Conservation (phyloP, 1,140 invertebrate species). For the Macrostomum lignano region DNA sequence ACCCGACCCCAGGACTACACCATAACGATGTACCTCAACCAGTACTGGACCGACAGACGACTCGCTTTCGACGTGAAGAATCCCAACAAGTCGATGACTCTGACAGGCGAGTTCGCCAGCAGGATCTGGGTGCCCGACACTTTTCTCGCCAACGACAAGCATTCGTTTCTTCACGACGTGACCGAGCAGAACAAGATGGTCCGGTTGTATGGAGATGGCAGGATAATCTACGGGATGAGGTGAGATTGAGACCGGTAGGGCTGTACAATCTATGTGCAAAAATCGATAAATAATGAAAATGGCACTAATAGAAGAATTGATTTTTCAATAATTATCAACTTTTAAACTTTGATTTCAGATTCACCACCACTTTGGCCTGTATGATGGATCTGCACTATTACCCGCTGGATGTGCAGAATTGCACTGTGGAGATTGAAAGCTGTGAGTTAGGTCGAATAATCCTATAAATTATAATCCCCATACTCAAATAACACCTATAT, state of each 20-base stretch:
- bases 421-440: constrained; percentile 93
- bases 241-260: too few relatives aligned
- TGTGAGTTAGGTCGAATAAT: constrained; percentile 42
- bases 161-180: constrained; percentile 84
- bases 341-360: too few relatives aligned
- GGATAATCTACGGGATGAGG: constrained; percentile 80
- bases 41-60: constrained; percentile 88
- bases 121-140: constrained; percentile 96
- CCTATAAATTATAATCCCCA: too few relatives aligned
- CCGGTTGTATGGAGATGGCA: constrained; percentile 56
- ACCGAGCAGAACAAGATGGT: constrained; percentile 91
- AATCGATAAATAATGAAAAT: too few relatives aligned
- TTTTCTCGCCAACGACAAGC: constrained; percentile 92
- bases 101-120: constrained; percentile 82
- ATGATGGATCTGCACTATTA: constrained; percentile 99
- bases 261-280: too few relatives aligned
- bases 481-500: too few relatives aligned
- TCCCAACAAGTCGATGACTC: constrained; percentile 47
- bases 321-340: too few relatives aligned
- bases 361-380: constrained; percentile 80
- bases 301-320: too few relatives aligned
- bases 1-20: constrained; percentile 55
- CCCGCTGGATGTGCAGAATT: constrained; percentile 83
- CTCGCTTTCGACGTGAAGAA: constrained; percentile 49
- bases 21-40: constrained; percentile 86